Evolutionary conservation across 1,140 invertebrate genomes (phyloP), one percentile per base, ranked within the genome.

Genomic region (Drosophila malerkotliana): DNA sequence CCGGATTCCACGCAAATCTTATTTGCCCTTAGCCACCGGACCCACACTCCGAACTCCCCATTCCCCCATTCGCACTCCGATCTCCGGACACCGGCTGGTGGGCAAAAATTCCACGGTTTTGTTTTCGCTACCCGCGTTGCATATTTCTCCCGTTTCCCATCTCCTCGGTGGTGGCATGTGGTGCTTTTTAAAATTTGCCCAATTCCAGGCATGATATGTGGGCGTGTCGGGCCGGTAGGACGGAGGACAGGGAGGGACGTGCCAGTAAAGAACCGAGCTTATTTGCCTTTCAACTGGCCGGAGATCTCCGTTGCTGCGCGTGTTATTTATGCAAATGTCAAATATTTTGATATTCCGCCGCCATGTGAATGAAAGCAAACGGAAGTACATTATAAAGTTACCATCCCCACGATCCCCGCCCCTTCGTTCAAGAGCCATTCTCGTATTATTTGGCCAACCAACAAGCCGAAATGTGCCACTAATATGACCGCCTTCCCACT

Each of bases 321-420:
- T 76, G 78, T 87, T 85, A 82, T 85, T 85, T 85, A 85, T 85
- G 82, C 82, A 85, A 85, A 85, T 87, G 82, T 85, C 82, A 87
- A 85, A 87, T 82, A 85, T 85, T 82, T 87, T 85, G 82, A 85
- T 82, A 82, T 78, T 76, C 74, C 83, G 82, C 83, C 87, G 78
- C 78, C 78, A 85, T 87, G 78, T 78, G 82, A 85, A 81, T 84
- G 69, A 87, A 82, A 76, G 78, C 74, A 72, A 85, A 78, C 82
- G 78, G 83, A 85, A 85, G 82, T 85, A 85, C 74, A 85, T 85
- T 85, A 88, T 87, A 82, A 85, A 85, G 82, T 78, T 84, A 60
- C 39, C 47, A 24, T 14, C 28, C 45, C 15, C 9, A 34, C 28
- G 48, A 48, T 30, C 24, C 8, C 14, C 5, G n/a, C 15, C 14